These are phyloP conservation scores for Petrosia ficiformis DNA, from an alignment of 37 sponge, comb jelly and placozoan genomes.

Conservation along the genomic window DNA sequence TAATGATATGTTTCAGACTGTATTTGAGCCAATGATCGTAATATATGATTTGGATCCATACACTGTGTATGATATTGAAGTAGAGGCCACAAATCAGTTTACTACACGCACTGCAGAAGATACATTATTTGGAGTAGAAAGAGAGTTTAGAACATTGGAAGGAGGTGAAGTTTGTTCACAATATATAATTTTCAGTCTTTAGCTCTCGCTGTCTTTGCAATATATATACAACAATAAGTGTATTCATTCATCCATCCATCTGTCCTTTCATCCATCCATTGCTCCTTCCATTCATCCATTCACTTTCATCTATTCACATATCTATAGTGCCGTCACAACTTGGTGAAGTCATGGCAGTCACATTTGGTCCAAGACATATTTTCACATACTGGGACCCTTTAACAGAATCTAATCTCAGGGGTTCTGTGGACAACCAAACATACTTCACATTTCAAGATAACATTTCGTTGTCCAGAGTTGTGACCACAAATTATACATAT, in stretches of 20 bases:
- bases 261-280: not conserved
- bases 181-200: no score
- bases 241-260: no score
- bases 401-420: not conserved
- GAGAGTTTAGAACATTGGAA: not conserved
- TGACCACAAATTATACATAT: not conserved
- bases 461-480: not conserved
- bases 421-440: not conserved
- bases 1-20: not conserved
- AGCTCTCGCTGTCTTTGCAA: no score
- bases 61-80: not conserved
- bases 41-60: not conserved
- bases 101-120: not conserved
- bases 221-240: no score
- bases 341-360: not conserved
- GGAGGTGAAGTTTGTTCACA: constrained; percentile 14
- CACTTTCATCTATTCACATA: no score
- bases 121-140: not conserved
- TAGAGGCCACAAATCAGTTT: not conserved
- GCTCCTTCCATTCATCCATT: no score
- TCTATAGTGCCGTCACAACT: not conserved
- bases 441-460: not conserved
- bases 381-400: not conserved
- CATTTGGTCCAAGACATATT: not conserved
- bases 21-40: not conserved